Evolutionary conservation across 2,888 invertebrate species (phyloP), one percentile per base, ranked within the genome.

Genomic region (Thecocarcelia acutangulata): DNA sequence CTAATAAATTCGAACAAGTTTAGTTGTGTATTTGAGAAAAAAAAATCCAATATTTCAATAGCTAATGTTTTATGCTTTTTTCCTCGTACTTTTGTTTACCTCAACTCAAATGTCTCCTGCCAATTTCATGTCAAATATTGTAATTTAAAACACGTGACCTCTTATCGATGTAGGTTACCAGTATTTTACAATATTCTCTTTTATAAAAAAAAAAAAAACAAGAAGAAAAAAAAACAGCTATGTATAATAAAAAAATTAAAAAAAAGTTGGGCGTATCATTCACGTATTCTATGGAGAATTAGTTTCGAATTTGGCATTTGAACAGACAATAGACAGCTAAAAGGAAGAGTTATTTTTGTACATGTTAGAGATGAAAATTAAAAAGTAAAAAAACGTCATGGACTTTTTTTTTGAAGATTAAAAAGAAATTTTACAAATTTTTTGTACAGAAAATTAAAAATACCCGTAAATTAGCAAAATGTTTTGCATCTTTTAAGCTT

Each of bases 61-160:
- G 63, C 37, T 46, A 54, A 54, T 68, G 13, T 61, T 66, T 48
- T 40, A 58, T 42, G 5, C 44, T 28, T 15, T 11, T 63, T 63
- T 48, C 12, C 13, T 66, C 50, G 8, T 52, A 17, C 46, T 46
- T 56, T 63, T 69, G 69, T 52, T 68, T 48, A 61, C 73, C 50
- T 69, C 58, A 63, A 61, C 58, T 73, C 64, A 69, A 61, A 40
- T 81, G 81, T 63, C 77, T 74, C 64, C 77, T 82, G 81, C 69
- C 81, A 82, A 82, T 82, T 82, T 73, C 74, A 74, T 82, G 81
- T 82, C 81, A 78, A 82, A 69, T 77, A 69, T 59, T 77, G 61
- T 69, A 78, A 78, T 77, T 82, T 77, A 82, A 82, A 64, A 77
- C 81, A 82, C 77, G 77, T 78, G 81, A 78, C 81, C 81, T 78